phyloP scores from a whole-genome alignment of 2,113 vertebrate genomes.

The Strix aluco region DNA sequence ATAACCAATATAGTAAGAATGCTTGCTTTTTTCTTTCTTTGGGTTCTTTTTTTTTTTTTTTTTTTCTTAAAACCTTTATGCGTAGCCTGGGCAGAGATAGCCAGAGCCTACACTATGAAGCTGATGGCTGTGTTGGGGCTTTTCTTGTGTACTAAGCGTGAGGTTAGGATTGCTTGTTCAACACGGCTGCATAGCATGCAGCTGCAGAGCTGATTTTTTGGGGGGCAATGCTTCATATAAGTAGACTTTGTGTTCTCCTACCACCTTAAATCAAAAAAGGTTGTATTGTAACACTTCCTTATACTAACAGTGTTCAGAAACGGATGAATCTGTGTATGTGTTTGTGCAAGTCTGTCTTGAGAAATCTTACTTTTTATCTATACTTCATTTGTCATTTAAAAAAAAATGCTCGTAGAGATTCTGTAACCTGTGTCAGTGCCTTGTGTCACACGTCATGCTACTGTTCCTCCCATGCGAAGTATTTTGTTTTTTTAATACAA shows the following conservation, averaged over 20 bases:
- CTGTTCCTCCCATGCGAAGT: background rate
- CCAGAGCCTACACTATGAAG: background rate
- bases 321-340: background rate
- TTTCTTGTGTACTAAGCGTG: background rate
- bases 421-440: conserved; percentile 72
- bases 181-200: background rate
- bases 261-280: background rate
- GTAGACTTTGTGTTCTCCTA: background rate
- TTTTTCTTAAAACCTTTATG: background rate
- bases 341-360: background rate
- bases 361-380: background rate
- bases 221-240: background rate
- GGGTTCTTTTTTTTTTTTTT: no score
- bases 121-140: background rate
- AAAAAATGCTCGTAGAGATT: conserved; percentile 45
- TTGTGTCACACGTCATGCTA: conserved; percentile 42
- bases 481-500: background rate
- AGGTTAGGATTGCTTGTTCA: background rate
- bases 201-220: background rate
- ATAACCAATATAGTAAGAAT: background rate
- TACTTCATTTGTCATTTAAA: background rate
- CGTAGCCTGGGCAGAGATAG: background rate
- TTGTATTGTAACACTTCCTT: background rate
- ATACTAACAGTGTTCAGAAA: background rate
- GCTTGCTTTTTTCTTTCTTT: background rate